Percentiles rank a stretch among this genome's conserved stretches.
phyloP scores from a whole-genome alignment of 1,140 invertebrate species.

The Portunus trituberculatus region DNA sequence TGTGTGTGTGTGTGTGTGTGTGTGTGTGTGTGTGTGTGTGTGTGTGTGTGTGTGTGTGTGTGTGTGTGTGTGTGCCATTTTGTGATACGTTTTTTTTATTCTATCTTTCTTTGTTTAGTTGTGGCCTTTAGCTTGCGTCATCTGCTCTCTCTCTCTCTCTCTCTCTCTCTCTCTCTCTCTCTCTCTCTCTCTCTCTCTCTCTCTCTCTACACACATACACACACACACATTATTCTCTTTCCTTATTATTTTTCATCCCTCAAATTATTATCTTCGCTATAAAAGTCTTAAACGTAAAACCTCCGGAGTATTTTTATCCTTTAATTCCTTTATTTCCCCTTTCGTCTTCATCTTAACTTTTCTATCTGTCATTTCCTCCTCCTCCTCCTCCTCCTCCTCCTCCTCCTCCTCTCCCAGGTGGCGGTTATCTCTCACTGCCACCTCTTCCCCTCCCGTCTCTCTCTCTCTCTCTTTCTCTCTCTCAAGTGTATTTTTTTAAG shows the following conservation, averaged over 20 bases:
- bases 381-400: background rate
- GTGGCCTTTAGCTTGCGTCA: background rate
- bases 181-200: constrained; percentile 31
- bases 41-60: no score
- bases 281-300: background rate
- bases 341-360: background rate
- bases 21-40: background rate
- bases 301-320: no score
- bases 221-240: background rate
- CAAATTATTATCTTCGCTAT: no score
- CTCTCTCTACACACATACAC: background rate
- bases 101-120: background rate
- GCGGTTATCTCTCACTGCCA: background rate
- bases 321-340: no score
- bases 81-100: no score
- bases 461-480: constrained; percentile 49
- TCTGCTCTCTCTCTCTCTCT: background rate
- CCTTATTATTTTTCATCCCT: background rate
- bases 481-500: background rate
- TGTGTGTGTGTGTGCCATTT: no score
- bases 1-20: background rate
- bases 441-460: background rate
- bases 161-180: constrained; percentile 30
- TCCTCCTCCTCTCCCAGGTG: background rate
- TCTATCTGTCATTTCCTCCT: constrained; percentile 9